Conservation (phyloP, 2,113 vertebrate genomes). For the Psophia crepitans region DNA sequence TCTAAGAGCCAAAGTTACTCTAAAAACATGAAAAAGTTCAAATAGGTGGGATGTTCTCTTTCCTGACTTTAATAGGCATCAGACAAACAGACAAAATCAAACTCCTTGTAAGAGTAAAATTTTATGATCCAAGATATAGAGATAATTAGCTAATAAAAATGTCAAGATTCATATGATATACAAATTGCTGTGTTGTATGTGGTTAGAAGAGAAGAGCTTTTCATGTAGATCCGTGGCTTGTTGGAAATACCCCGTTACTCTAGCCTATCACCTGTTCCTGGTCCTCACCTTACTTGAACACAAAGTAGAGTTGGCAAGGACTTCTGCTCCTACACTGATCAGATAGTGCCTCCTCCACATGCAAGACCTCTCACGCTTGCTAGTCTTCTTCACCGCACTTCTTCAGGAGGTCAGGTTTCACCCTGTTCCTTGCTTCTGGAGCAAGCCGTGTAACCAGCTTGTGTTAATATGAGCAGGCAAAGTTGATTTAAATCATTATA, state of each 20-base stretch:
- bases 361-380: background rate
- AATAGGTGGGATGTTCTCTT: background rate
- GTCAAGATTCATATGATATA: background rate
- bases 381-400: background rate
- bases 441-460: background rate
- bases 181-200: background rate
- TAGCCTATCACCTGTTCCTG: background rate
- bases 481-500: background rate
- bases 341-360: background rate
- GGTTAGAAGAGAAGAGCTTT: background rate
- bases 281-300: background rate
- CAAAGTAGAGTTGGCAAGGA: background rate
- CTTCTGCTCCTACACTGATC: fast-evolving
- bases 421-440: background rate
- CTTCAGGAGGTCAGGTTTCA: background rate
- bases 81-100: background rate
- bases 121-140: background rate
- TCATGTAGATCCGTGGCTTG: background rate
- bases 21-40: background rate
- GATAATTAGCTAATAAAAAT: background rate
- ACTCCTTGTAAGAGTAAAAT: background rate
- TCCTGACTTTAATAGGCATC: background rate
- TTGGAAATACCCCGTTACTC: background rate
- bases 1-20: background rate
- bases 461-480: background rate